Base-by-base conservation (phyloP, 1,140 invertebrate genomes). In the Diorhabda elongata region DNA sequence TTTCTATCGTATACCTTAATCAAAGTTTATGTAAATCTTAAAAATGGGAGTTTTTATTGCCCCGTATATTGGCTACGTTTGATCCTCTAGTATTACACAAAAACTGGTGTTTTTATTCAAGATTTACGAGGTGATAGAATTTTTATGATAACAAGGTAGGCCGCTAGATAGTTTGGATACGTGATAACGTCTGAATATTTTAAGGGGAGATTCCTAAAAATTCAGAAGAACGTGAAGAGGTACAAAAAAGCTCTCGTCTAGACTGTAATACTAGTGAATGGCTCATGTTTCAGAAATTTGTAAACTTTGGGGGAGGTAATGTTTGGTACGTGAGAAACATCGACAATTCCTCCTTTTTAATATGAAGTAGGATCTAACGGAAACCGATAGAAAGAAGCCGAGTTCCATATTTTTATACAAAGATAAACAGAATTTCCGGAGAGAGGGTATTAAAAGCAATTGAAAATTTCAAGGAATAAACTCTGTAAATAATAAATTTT, bases 141-240 rank as follows among this genome's bases (percentile, higher is more conserved):
- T 61, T 61, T 61, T 61, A 61, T 61, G 59, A 42, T 61, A 61
- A 61, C 59, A 42, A 61, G 59, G 26, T 61, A 61, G 26, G 59
- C 59, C 59, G 59, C 59, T 41, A 61, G 59, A 61, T 61, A 52
- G 59, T 42, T 8, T 42, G 11, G 41, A 42, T n/a, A 61, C 59
- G 59, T 61, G 59, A 61, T 61, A 61, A 61, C 59, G 42, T 43
- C 26, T 61, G 59, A 61, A 61, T 61, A 61, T 61, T 61, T 61
- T 61, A 61, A 61, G 42, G 26, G 26, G 42, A 61, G 42, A 42
- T 61, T 43, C 59, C 59, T 43, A 42, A 61, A 61, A 61, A 61
- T 61, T 41, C 42, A 8, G 26, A 8, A 61, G 42, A 43, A 43
- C 42, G 59, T 61, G 59, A 8, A n/a, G 6, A 52, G 47, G 6